Conservation (phyloP, 1,140 invertebrate species). For the Alviniconcha marisindica region DNA sequence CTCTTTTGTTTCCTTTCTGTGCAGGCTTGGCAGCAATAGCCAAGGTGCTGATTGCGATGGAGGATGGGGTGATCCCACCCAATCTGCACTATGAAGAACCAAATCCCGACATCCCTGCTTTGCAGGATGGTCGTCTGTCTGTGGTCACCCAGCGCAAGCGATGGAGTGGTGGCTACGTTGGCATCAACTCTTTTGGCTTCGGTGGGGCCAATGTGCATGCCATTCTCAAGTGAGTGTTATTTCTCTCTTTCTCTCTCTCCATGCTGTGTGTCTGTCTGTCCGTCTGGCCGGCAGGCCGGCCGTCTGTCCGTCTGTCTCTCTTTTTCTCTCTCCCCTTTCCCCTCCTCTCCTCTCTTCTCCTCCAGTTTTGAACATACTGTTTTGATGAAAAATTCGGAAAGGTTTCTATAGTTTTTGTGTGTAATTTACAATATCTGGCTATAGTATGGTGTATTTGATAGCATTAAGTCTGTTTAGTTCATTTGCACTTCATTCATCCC, state of each 20-base stretch:
- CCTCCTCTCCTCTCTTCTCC: too few species aligned
- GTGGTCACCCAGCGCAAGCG: constrained; percentile 88
- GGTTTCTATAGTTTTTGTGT: too few species aligned
- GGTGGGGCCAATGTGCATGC: constrained; percentile 97
- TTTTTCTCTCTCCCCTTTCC: too few species aligned
- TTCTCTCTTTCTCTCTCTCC: not conserved
- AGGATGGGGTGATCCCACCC: constrained; percentile 88
- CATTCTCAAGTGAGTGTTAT: constrained; percentile 82
- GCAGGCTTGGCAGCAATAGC: constrained; percentile 89
- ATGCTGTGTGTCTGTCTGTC: not conserved
- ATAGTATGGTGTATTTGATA: too few species aligned
- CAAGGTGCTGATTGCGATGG: constrained; percentile 94
- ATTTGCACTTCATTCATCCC: too few species aligned
- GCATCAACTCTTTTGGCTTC: constrained; percentile 97
- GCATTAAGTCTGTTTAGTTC: too few species aligned
- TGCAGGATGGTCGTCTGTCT: constrained; percentile 90
- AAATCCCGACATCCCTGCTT: constrained; percentile 91
- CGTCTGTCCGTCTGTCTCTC: too few species aligned
- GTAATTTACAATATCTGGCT: too few species aligned
- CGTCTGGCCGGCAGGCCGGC: too few species aligned
- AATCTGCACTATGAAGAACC: constrained; percentile 94
- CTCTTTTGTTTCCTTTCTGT: constrained; percentile 5
- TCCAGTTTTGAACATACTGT: too few species aligned
- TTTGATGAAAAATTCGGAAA: too few species aligned
- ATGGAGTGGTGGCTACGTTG: constrained; percentile 91